Conservation (phyloP, 1,140 invertebrate genomes). For the Aplysia californica region DNA sequence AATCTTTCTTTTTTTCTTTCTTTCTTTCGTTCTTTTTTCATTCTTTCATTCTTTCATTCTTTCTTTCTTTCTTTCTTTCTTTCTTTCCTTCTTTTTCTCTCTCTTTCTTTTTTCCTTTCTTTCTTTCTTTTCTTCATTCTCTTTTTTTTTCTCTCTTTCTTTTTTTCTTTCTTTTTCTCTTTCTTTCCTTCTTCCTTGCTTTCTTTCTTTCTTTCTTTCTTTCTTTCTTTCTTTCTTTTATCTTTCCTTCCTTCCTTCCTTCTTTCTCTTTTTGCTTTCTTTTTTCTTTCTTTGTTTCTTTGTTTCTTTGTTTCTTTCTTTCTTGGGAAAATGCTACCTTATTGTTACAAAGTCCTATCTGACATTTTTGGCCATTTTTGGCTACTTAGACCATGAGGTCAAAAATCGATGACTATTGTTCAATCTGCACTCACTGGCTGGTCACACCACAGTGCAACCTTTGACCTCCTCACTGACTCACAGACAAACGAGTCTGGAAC, state of each 20-base stretch:
- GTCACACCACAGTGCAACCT: neutral
- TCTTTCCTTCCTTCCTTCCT: neutral
- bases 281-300: too few species aligned
- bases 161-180: neutral
- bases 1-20: neutral
- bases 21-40: too few species aligned
- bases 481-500: too few species aligned
- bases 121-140: conserved; percentile 3
- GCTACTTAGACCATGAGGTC: neutral
- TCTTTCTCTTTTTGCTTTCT: too few species aligned
- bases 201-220: neutral
- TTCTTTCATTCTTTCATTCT: too few species aligned
- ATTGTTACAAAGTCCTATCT: neutral
- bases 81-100: too few species aligned
- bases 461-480: neutral
- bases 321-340: too few species aligned
- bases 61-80: too few species aligned
- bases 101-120: neutral
- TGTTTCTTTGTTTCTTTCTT: neutral
- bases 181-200: conserved; percentile 3
- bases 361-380: neutral
- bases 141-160: neutral
- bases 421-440: neutral
- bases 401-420: neutral
- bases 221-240: neutral